phyloP scores from a whole-genome alignment of 2,797 vertebrate genomes.

The Glossophaga mutica region DNA sequence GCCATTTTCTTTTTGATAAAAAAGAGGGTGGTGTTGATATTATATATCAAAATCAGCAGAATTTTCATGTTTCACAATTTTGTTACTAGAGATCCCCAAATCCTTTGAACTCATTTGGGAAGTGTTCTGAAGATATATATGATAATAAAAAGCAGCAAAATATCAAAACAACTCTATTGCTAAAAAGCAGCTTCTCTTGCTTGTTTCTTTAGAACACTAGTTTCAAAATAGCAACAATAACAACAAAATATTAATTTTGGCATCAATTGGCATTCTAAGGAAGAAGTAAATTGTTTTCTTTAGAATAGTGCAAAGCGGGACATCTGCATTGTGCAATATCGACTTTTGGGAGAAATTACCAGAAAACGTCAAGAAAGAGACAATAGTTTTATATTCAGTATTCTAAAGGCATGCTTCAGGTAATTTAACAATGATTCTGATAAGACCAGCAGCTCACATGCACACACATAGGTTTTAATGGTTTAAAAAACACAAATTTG shows the following conservation, averaged over 20 bases:
- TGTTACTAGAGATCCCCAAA: constrained; percentile 73
- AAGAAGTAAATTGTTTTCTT: constrained; percentile 6
- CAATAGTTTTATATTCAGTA: constrained; percentile 62
- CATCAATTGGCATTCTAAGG: background rate
- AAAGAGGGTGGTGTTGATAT: background rate
- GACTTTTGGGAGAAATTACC: background rate
- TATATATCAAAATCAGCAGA: constrained; percentile 70
- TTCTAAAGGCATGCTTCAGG: constrained; percentile 82
- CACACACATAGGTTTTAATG: constrained; percentile 77
- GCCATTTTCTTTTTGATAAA: constrained; percentile 57
- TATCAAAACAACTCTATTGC: constrained; percentile 58
- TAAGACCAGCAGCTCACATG: constrained; percentile 78
- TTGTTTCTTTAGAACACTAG: constrained; percentile 81
- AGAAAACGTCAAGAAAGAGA: constrained; percentile 40
- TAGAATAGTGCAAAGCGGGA: background rate
- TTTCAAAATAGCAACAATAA: background rate
- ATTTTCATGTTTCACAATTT: constrained; percentile 76
- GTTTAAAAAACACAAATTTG: constrained; percentile 42
- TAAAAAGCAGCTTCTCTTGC: constrained; percentile 75
- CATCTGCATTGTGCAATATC: constrained; percentile 50
- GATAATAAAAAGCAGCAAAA: constrained; percentile 77
- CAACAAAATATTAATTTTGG: background rate
- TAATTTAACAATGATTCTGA: constrained; percentile 74
- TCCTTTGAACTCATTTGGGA: constrained; percentile 56
- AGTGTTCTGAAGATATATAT: constrained; percentile 67